These are phyloP conservation scores for Potorous gilbertii DNA, from an alignment of 2,797 vertebrate species.

Conservation along the genomic window DNA sequence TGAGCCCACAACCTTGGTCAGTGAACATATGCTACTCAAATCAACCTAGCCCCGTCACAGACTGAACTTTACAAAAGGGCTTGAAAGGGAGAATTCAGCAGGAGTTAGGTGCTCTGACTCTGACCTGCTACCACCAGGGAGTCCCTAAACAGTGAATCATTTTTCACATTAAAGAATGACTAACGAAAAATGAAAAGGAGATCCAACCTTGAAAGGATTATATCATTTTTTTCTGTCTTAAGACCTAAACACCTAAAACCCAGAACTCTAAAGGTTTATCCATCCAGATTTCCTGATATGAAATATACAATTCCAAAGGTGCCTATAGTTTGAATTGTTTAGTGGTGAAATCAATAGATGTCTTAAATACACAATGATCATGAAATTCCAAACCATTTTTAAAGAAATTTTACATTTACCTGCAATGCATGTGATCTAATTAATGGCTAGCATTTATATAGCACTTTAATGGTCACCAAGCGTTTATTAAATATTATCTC, in stretches of 20 bases:
- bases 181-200: not conserved
- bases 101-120: not conserved
- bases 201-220: not conserved
- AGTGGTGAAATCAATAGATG: not conserved
- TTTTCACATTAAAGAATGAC: not conserved
- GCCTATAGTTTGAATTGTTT: not conserved
- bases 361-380: not conserved
- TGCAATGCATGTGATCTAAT: not conserved
- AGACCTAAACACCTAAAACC: not conserved
- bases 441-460: not conserved
- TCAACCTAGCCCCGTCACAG: not conserved
- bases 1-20: not conserved
- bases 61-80: not conserved
- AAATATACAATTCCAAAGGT: not conserved
- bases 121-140: not conserved
- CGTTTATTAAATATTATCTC: not conserved
- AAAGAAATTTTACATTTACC: not conserved
- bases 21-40: not conserved
- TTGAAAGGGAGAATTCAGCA: not conserved
- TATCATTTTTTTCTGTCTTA: not conserved
- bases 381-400: not conserved
- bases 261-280: not conserved
- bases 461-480: not conserved
- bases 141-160: not conserved
- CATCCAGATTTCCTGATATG: not conserved